These are phyloP conservation scores for Drosophila siamana DNA, from an alignment of 2,888 invertebrate species.

Conservation along the genomic window DNA sequence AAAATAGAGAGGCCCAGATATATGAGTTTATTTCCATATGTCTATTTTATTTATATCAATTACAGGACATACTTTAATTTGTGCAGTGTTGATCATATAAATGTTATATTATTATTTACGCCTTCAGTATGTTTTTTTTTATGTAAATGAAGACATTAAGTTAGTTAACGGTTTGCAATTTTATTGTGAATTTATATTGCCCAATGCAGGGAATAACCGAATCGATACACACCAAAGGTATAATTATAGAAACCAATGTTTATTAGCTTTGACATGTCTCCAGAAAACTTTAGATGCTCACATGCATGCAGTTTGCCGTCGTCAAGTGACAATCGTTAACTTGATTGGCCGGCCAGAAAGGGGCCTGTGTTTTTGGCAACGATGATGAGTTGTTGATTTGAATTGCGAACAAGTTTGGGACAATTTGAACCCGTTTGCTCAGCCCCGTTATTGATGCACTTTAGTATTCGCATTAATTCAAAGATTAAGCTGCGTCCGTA, in stretches of 20 bases:
- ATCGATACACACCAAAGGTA: neutral
- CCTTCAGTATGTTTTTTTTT: neutral
- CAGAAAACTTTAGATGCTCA: constrained; percentile 1
- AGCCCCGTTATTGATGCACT: constrained; percentile 37
- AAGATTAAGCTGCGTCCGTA: constrained; percentile 13
- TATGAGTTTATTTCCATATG: no score
- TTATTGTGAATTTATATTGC: neutral
- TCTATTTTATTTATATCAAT: no score
- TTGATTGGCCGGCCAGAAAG: constrained; percentile 22
- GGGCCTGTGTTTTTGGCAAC: constrained; percentile 27
- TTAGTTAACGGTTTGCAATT: neutral
- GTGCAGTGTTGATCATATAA: neutral
- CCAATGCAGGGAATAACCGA: constrained; percentile 2
- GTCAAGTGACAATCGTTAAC: constrained; percentile 14
- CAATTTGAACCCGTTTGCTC: constrained; percentile 34
- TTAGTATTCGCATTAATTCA: constrained; percentile 21
- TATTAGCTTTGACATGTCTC: neutral
- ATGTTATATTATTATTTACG: neutral
- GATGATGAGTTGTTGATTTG: constrained; percentile 23
- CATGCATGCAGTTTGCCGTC: neutral
- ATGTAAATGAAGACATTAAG: constrained; percentile 13
- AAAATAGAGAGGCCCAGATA: no score
- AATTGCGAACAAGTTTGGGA: constrained; percentile 33
- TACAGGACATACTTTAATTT: no score
- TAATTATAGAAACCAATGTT: neutral